phyloP scores from a whole-genome alignment of 2,113 vertebrate species.

The Muntiacus reevesi region DNA sequence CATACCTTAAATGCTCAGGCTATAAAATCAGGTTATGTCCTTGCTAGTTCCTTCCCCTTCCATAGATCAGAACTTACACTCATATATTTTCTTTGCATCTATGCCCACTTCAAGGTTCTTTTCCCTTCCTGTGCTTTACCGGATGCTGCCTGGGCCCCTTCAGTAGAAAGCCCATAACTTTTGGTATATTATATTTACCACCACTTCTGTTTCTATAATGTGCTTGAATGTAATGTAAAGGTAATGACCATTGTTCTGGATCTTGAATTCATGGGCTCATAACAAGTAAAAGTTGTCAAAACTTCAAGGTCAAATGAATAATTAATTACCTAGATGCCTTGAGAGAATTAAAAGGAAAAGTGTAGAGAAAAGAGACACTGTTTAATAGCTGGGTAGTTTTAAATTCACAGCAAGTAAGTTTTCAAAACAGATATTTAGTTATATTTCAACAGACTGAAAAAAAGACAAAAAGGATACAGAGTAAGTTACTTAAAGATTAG shows the following conservation, averaged over 20 bases:
- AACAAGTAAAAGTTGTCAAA: constrained; percentile 49
- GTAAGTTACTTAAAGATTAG: neutral
- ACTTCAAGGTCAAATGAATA: constrained; percentile 44
- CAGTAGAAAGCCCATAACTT: neutral
- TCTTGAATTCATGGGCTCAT: constrained; percentile 19
- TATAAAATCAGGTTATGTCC: constrained; percentile 30
- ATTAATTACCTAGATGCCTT: constrained; percentile 4
- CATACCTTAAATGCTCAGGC: neutral
- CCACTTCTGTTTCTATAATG: neutral
- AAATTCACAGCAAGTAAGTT: constrained; percentile 21
- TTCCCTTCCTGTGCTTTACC: neutral
- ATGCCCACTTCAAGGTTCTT: constrained; percentile 39
- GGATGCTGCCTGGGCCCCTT: too few relatives aligned
- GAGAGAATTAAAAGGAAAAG: neutral
- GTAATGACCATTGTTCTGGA: neutral
- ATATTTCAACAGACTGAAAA: neutral
- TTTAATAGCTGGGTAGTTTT: constrained; percentile 6
- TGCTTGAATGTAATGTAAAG: neutral
- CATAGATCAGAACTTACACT: neutral
- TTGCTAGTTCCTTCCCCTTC: constrained; percentile 11
- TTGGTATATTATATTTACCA: neutral
- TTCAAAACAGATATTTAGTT: constrained; percentile 24
- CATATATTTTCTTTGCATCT: constrained; percentile 44
- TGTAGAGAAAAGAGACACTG: neutral
- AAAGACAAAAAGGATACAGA: neutral